phyloP scores from a whole-genome alignment of 2,113 vertebrate genomes.

The Pterophyllum scalare region DNA sequence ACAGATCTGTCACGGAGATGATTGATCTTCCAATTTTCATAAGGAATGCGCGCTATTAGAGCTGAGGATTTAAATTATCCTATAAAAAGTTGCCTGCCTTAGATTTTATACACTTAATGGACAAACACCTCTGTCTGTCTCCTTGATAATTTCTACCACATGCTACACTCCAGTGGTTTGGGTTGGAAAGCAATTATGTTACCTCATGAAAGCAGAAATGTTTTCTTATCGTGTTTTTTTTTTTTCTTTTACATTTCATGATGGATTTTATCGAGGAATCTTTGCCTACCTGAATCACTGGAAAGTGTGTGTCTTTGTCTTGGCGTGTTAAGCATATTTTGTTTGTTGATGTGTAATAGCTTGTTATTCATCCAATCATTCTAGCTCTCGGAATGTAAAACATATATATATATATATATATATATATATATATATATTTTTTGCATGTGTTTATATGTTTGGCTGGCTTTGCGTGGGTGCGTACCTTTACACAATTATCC shows the following conservation, averaged over 20 bases:
- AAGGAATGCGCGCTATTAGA: constrained; percentile 73
- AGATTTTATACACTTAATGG: constrained; percentile 76
- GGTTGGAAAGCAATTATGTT: constrained; percentile 80
- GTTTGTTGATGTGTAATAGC: constrained; percentile 53
- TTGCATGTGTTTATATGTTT: constrained; percentile 54
- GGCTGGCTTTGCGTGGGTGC: neutral
- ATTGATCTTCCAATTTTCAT: constrained; percentile 80
- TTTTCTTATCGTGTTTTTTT: constrained; percentile 76
- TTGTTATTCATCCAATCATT: constrained; percentile 54
- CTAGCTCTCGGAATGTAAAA: constrained; percentile 28
- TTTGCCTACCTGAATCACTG: constrained; percentile 57
- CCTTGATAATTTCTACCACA: constrained; percentile 79
- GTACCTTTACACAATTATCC: constrained; percentile 32
- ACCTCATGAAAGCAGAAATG: constrained; percentile 80
- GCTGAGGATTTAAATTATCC: constrained; percentile 78
- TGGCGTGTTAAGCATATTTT: constrained; percentile 32
- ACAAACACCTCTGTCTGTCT: constrained; percentile 82
- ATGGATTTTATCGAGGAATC: constrained; percentile 56
- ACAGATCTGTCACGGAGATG: constrained; percentile 71
- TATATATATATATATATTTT: neutral
- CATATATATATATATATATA: constrained; percentile 1
- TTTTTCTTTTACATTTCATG: constrained; percentile 54
- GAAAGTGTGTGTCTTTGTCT: constrained; percentile 42
- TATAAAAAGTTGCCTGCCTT: constrained; percentile 76
- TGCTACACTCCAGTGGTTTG: constrained; percentile 79